These are phyloP conservation scores for Thalassaphorura encarpata DNA, from an alignment of 1,140 invertebrate species.

Conservation along the genomic window DNA sequence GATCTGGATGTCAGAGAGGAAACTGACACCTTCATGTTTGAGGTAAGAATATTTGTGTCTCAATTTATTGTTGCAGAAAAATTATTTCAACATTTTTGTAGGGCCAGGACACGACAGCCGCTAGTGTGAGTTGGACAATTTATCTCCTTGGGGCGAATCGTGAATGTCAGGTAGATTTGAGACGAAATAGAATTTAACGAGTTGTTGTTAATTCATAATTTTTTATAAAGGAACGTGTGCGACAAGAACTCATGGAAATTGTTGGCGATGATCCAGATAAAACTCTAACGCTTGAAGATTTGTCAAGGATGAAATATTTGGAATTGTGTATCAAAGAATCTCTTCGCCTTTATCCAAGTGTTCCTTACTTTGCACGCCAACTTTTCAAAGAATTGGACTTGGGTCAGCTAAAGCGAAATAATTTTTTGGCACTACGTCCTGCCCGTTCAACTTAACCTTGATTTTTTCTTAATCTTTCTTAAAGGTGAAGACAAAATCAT, in stretches of 20 bases:
- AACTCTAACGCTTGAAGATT: background rate
- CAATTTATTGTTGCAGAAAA: constrained; percentile 67
- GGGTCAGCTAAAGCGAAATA: no score
- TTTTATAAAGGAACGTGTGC: constrained; percentile 34
- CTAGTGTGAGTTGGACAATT: constrained; percentile 38
- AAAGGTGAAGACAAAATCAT: constrained; percentile 3
- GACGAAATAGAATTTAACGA: constrained; percentile 33
- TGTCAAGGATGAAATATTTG: constrained; percentile 7
- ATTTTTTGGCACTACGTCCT: constrained; percentile 12
- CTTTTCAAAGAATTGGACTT: constrained; percentile 39
- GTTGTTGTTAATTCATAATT: constrained; percentile 39
- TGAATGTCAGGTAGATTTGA: constrained; percentile 36
- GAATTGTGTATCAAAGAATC: constrained; percentile 6
- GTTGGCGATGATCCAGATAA: background rate
- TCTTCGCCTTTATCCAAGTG: constrained; percentile 48
- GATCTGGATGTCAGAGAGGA: constrained; percentile 59
- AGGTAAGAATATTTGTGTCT: constrained; percentile 49
- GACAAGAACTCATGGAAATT: constrained; percentile 6
- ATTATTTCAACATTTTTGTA: constrained; percentile 43
- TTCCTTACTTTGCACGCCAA: constrained; percentile 45
- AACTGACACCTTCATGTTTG: constrained; percentile 63
- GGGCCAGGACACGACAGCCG: constrained; percentile 43
- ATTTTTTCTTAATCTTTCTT: background rate
- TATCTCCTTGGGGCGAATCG: constrained; percentile 39
- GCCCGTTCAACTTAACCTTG: background rate